Percentiles rank a stretch among this genome's conserved stretches.
These are phyloP conservation scores for Anadara kagoshimensis DNA, from an alignment of 1,140 invertebrate genomes.

Conservation along the genomic window DNA sequence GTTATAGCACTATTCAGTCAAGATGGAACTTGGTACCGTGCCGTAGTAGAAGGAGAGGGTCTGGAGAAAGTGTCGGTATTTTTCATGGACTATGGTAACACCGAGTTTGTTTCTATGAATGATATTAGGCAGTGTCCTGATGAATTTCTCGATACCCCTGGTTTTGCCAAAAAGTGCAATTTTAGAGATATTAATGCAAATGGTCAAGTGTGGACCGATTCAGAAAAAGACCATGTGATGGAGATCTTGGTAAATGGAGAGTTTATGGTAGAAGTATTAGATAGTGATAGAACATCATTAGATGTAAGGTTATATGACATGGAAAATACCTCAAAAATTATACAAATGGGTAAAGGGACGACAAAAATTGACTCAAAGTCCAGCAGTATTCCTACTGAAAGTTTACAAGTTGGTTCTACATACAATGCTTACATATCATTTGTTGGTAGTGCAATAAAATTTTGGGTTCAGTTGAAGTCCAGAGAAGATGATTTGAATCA, in stretches of 20 bases:
- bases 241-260: constrained; percentile 28
- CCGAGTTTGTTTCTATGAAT: constrained; percentile 33
- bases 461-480: constrained; percentile 49
- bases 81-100: constrained; percentile 77
- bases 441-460: constrained; percentile 49
- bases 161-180: constrained; percentile 50
- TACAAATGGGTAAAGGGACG: no score
- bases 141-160: constrained; percentile 32
- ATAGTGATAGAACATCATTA: neutral
- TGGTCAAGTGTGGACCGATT: constrained; percentile 23
- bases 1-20: constrained; percentile 80
- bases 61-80: constrained; percentile 77
- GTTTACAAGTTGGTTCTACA: constrained; percentile 22
- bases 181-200: constrained; percentile 36
- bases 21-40: constrained; percentile 86
- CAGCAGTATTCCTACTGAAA: constrained; percentile 1
- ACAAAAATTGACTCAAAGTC: no score
- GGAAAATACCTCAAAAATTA: no score
- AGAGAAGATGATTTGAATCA: constrained; percentile 40
- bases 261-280: constrained; percentile 29
- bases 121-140: constrained; percentile 34
- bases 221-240: constrained; percentile 22
- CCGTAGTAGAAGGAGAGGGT: constrained; percentile 81
- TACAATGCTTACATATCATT: constrained; percentile 44
- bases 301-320: no score